phyloP scores from a whole-genome alignment of 2,113 vertebrate species.

The Todiramphus saurophagus region DNA sequence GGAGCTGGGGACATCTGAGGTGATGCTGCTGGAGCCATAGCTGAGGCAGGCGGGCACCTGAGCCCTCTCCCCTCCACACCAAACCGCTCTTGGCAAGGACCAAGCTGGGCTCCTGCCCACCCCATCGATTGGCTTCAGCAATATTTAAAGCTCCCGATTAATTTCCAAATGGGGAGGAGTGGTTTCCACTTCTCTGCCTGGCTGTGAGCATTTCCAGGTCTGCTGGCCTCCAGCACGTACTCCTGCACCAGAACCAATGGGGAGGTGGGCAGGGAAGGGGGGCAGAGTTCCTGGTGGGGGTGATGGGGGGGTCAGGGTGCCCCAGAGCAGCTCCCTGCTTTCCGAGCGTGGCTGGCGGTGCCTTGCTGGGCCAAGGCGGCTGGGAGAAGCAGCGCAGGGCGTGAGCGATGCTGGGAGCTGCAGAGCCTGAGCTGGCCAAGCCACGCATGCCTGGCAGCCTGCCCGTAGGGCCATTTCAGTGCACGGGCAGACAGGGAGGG shows the following conservation, averaged over 20 bases:
- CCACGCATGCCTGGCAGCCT: not conserved
- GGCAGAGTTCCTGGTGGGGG: not conserved
- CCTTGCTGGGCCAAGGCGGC: not conserved
- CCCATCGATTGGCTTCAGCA: not conserved
- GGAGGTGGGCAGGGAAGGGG: not conserved
- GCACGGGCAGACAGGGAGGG: not conserved
- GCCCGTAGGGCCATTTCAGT: constrained; percentile 6
- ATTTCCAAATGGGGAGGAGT: constrained; percentile 35
- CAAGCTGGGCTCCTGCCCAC: not conserved
- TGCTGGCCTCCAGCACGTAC: not conserved
- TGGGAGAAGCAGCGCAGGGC: not conserved
- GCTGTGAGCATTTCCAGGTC: not conserved
- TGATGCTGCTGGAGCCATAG: not conserved
- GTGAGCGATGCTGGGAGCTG: not conserved
- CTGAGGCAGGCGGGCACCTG: not conserved
- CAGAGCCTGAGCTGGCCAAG: not conserved
- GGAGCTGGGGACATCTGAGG: not conserved
- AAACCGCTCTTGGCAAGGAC: not conserved
- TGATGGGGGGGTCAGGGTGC: too few species aligned
- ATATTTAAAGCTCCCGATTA: constrained; percentile 50
- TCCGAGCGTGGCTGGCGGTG: accelerated
- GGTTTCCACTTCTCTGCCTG: not conserved
- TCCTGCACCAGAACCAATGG: not conserved
- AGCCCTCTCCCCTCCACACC: not conserved
- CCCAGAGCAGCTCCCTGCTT: not conserved